These are phyloP conservation scores for Tiliacea aurago DNA, from an alignment of 2,888 invertebrate species.

Conservation along the genomic window DNA sequence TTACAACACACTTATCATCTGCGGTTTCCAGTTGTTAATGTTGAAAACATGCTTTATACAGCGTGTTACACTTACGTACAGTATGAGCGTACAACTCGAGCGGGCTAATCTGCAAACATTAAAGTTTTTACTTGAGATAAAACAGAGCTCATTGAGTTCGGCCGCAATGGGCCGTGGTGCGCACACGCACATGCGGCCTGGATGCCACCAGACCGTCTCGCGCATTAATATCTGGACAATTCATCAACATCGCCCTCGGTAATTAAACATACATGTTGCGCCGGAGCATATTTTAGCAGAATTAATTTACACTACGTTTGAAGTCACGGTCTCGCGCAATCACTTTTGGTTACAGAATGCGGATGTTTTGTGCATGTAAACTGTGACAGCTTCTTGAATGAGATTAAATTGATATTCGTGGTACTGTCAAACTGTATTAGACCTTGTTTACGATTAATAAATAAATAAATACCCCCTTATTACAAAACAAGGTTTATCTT, in stretches of 20 bases:
- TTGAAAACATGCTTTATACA: constrained; percentile 37
- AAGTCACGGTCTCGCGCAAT: constrained; percentile 49
- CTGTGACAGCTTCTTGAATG: constrained; percentile 37
- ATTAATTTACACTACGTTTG: constrained; percentile 52
- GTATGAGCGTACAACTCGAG: constrained; percentile 52
- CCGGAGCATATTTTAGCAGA: constrained; percentile 33
- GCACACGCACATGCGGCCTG: constrained; percentile 85
- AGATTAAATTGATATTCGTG: constrained; percentile 5
- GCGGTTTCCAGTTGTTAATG: constrained; percentile 34
- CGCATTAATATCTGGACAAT: constrained; percentile 83
- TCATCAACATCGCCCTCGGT: constrained; percentile 80
- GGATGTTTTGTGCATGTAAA: constrained; percentile 50
- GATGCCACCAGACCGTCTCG: constrained; percentile 84
- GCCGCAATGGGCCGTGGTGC: constrained; percentile 76
- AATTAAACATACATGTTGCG: constrained; percentile 73
- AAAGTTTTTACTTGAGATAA: constrained; percentile 76
- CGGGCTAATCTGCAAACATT: constrained; percentile 72
- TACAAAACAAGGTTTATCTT: too few species aligned
- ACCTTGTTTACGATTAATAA: background rate
- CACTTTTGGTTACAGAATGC: constrained; percentile 49
- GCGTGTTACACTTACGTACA: constrained; percentile 41
- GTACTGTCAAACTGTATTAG: constrained; percentile 5
- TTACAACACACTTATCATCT: constrained; percentile 18
- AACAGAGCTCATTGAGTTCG: constrained; percentile 82
- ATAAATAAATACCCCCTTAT: too few species aligned